These are phyloP conservation scores for Ardeotis arabs DNA, from an alignment of 2,113 vertebrate genomes.

Conservation along the genomic window DNA sequence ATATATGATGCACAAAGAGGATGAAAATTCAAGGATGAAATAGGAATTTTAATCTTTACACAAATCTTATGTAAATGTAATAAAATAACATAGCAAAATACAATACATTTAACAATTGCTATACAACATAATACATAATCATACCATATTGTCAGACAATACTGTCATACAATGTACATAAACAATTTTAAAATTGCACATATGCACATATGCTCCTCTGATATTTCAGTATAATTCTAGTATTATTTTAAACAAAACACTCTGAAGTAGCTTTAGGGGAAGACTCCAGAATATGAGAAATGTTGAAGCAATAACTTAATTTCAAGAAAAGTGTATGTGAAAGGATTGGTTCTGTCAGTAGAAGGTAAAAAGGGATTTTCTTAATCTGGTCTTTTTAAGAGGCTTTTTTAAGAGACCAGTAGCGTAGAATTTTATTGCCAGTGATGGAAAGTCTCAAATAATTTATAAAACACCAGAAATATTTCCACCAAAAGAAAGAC, in stretches of 20 bases:
- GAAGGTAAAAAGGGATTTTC: neutral
- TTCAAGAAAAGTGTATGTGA: neutral
- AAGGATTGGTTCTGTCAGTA: neutral
- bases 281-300: neutral
- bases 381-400: neutral
- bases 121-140: neutral
- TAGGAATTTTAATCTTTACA: neutral
- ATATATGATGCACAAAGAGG: neutral
- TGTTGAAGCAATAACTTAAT: neutral
- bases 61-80: neutral
- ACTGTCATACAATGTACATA: neutral
- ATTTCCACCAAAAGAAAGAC: neutral
- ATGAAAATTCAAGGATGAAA: neutral
- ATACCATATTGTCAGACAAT: neutral
- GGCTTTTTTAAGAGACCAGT: neutral
- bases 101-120: neutral
- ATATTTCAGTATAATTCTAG: neutral
- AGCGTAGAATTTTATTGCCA: constrained; percentile 18
- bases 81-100: neutral
- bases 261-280: neutral
- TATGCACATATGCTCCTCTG: neutral
- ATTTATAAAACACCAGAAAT: neutral
- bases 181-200: neutral
- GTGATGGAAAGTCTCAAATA: neutral
- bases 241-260: neutral